These are phyloP conservation scores for Enoplosus armatus DNA, from an alignment of 2,797 vertebrate species.

Conservation along the genomic window DNA sequence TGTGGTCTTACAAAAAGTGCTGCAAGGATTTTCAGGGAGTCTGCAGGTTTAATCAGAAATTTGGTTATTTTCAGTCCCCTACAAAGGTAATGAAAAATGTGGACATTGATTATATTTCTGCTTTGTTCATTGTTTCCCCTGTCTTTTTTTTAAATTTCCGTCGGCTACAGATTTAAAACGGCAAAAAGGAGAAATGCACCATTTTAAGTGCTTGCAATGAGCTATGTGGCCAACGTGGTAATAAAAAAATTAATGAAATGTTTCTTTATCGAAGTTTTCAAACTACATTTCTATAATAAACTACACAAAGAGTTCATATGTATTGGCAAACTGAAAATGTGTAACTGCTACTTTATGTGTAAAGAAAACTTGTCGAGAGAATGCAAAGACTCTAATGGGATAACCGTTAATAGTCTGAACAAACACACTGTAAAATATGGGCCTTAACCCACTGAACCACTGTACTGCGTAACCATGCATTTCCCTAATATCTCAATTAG, in stretches of 20 bases:
- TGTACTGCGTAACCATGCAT: conserved; percentile 2
- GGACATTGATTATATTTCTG: conserved; percentile 12
- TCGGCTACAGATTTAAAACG: conserved; percentile 18
- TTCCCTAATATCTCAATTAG: conserved; percentile 16
- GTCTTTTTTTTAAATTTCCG: conserved; percentile 23
- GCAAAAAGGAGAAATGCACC: conserved; percentile 10
- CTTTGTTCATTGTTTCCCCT: conserved; percentile 26
- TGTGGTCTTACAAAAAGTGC: conserved; percentile 42
- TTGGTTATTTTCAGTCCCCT: conserved; percentile 17
- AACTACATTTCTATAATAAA: not conserved
- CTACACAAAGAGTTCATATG: not conserved
- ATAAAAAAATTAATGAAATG: not conserved
- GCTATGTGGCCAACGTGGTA: conserved; percentile 9
- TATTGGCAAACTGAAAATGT: conserved; percentile 1
- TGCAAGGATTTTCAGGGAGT: conserved; percentile 30
- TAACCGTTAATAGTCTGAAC: not conserved
- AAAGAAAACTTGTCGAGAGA: not conserved
- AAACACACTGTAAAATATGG: conserved; percentile 6
- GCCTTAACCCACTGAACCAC: not conserved
- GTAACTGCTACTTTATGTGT: not conserved
- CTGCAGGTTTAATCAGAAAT: conserved; percentile 42
- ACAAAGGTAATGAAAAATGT: conserved; percentile 22
- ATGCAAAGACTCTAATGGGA: not conserved
- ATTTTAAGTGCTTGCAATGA: conserved; percentile 22
- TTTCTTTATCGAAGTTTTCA: not conserved